Evolutionary conservation across 2,113 vertebrate species (phyloP), one percentile per base, ranked within the genome.

Genomic region (Rhinolophus ferrumequinum): DNA sequence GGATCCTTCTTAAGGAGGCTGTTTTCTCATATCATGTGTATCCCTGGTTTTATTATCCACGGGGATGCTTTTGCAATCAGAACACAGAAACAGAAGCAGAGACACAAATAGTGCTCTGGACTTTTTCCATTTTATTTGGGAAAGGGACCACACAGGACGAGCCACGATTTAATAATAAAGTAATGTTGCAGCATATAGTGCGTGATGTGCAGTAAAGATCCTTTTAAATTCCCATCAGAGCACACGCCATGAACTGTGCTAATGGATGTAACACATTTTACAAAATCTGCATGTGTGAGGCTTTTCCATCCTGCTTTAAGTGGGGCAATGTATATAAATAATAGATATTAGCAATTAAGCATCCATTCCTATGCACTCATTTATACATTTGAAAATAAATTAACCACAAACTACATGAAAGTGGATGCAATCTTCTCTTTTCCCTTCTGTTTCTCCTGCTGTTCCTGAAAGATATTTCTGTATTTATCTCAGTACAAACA

Each of bases 201-300:
- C 97, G 96, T 97, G 97, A 98, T 98, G 97, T 98, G 98, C 97
- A 97, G 97, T 98, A 97, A 98, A 98, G 98, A 98, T 97, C 97
- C 98, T 98, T 98, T 98, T 98, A 98, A 98, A 99, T 98, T 97
- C 98, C 98, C 98, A 98, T 98, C 98, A 98, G 98, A 97, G 98
- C 98, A 98, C 97, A 98, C 97, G 97, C 98, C 98, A 98, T 98
- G 98, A 98, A 99, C 98, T 98, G 97, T 98, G 98, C 95, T 99
- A 99, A 99, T 99, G 98, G 98, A 98, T 98, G 96, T 96, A 98
- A 97, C 98, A 95, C 98, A 97, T 98, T 98, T 98, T 97, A 73
- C 98, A 98, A 98, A 98, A 98, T 98, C 98, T 98, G 98, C 98
- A 97, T 98, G 97, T 98, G 96, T 86, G 98, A 98, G 97, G 84